Conservation (phyloP, 1,140 invertebrate species). For the Nasonia longicornis region DNA sequence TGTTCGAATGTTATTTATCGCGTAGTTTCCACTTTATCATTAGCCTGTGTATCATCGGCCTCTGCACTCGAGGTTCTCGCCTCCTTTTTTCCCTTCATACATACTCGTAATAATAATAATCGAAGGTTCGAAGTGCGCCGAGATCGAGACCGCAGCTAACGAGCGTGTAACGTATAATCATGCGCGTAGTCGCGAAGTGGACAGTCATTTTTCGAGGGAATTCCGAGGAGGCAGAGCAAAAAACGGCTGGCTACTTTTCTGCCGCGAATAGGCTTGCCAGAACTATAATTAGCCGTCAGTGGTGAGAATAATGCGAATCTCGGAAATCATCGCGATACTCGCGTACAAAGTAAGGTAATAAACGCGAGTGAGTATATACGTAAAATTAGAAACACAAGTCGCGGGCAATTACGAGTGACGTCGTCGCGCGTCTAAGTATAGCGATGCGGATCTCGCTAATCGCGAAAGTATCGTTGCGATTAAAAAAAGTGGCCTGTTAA, state of each 20-base stretch:
- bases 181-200: too few relatives aligned
- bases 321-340: not conserved
- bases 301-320: not conserved
- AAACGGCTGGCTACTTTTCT: not conserved
- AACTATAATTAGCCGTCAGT: not conserved
- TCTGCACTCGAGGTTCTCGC: not conserved
- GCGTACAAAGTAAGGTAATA: not conserved
- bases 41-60: not conserved
- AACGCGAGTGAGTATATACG: not conserved
- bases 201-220: too few relatives aligned
- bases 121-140: not conserved
- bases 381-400: conserved; percentile 4
- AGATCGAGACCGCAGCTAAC: not conserved
- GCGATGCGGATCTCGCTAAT: not conserved
- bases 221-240: too few relatives aligned
- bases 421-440: not conserved
- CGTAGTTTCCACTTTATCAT: conserved; percentile 8
- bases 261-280: not conserved
- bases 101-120: not conserved
- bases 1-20: conserved; percentile 30
- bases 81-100: not conserved
- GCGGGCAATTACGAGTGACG: not conserved
- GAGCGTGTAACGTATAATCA: too few relatives aligned
- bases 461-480: not conserved
- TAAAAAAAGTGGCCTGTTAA: not conserved